Conservation (phyloP, 1,140 invertebrate species). For the Trigoniulus corallinus region DNA sequence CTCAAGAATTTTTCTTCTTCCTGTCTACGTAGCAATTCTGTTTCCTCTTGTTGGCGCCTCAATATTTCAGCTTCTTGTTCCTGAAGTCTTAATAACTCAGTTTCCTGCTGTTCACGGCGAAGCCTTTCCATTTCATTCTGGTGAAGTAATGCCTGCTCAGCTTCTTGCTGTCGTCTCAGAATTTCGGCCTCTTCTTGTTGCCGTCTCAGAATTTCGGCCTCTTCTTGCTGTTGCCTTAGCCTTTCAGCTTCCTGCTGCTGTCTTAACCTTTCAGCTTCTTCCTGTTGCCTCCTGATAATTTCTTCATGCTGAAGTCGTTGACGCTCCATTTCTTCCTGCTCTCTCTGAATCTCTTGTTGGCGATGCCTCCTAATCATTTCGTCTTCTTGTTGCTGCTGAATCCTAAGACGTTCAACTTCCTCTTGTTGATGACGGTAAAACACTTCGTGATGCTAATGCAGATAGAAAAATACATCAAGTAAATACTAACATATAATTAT, state of each 20-base stretch:
- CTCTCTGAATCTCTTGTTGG: background rate
- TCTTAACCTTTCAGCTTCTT: background rate
- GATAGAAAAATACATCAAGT: background rate
- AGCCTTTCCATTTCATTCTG: constrained; percentile 12
- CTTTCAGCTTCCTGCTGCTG: background rate
- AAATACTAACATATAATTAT: background rate
- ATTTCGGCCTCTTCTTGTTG: background rate
- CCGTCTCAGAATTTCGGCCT: background rate
- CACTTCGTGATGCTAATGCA: background rate
- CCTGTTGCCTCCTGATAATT: background rate
- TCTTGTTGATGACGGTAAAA: background rate
- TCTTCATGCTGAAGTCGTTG: background rate
- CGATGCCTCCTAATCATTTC: background rate
- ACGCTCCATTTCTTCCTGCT: background rate
- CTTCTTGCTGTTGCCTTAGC: background rate
- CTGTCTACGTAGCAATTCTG: background rate
- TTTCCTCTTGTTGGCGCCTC: background rate
- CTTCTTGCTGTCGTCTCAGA: background rate
- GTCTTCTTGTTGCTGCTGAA: background rate
- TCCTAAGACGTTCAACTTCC: background rate
- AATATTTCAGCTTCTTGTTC: background rate
- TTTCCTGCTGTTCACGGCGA: no score
- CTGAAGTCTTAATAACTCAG: background rate
- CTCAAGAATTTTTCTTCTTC: background rate
- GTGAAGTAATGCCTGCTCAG: background rate